Base-by-base conservation (phyloP, 2,113 vertebrate species). In the Hymenochirus boettgeri region DNA sequence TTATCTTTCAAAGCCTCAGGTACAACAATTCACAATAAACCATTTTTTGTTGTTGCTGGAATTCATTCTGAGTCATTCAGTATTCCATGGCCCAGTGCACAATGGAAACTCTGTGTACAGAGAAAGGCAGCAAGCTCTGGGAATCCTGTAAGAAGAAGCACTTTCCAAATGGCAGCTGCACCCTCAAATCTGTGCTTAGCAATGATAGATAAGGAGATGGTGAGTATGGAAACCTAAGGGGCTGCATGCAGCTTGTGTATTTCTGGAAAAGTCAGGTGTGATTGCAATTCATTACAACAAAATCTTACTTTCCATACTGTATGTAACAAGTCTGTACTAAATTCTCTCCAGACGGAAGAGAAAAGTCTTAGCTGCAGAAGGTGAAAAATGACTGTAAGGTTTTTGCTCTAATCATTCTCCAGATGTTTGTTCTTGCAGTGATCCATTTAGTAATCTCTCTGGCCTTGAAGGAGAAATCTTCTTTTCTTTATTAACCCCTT, bases 321-420 rank as follows among this genome's bases (percentile, higher is more conserved):
- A 69, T 60, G 65, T 60, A 69, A 69, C 56, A 23, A 60, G 57
- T 45, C 65, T 60, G 29, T 12, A 52, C 35, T 45, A 69, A 60
- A 69, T 60, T 69, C 65, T 69, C 65, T 60, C 65, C 65, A 69
- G 65, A 69, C 65, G 9, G 65, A 69, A 59, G 47, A 60, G 23
- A 69, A 60, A 52, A 23, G 56, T 52, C 39, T 59, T 65, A 31
- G 63, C 37, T 56, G 42, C 19, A 60, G 65, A 69, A 29, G 47
- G 47, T 60, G 57, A 69, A 59, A 69, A 69, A 69, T 60, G 45
- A 60, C 52, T 59, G 58, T 33, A 67, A 60, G 65, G 53, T 53
- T 51, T 59, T 59, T 52, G 17, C 52, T 52, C 55, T 33, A 13
- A 56, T 64, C 47, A 53, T 53, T 60, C 24, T 69, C 65, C 65